phyloP scores from a whole-genome alignment of 2,113 vertebrate species.

The Sminthopsis crassicaudata region DNA sequence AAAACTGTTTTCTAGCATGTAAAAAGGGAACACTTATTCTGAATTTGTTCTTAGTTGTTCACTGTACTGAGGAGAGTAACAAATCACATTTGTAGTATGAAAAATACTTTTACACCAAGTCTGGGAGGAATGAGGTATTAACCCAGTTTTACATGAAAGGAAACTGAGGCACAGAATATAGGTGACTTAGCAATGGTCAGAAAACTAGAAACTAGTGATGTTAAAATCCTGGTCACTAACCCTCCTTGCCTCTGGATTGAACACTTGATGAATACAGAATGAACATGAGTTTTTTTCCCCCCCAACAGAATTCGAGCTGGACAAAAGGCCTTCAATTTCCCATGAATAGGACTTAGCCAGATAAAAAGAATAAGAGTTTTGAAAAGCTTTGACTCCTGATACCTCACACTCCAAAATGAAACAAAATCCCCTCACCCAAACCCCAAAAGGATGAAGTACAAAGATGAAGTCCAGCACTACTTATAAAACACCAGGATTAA shows the following conservation, averaged over 20 bases:
- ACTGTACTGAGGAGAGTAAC: neutral
- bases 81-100: neutral
- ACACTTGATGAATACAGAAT: too few relatives aligned
- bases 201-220: neutral
- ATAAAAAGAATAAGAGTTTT: neutral
- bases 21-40: neutral
- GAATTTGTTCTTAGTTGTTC: neutral
- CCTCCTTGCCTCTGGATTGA: neutral
- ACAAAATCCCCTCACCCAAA: neutral
- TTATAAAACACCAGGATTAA: neutral
- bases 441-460: neutral
- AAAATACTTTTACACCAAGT: neutral
- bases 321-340: neutral
- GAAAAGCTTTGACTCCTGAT: neutral
- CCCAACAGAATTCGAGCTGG: neutral
- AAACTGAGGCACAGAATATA: neutral
- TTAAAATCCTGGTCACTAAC: neutral
- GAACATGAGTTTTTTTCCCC: too few relatives aligned
- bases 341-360: neutral
- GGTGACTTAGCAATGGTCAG: neutral
- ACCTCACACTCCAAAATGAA: neutral
- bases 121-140: neutral
- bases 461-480: neutral
- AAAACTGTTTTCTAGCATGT: neutral
- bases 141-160: neutral